Evolutionary conservation across 2,888 invertebrate species (phyloP).

Genomic region (Abrostola triplasia): DNA sequence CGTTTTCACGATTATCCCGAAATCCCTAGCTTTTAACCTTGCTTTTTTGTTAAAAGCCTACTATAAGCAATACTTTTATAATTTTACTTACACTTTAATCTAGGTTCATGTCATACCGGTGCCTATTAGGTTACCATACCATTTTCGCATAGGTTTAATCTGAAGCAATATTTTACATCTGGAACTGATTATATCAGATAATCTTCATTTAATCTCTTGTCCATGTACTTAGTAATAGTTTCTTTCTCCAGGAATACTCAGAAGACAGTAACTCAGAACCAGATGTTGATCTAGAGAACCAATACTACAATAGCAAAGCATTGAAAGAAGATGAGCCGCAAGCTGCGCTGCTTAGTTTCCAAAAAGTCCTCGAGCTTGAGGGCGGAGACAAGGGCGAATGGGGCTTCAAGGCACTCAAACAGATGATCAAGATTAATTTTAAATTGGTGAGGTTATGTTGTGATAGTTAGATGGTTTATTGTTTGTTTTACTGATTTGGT

Average conservation of each 20-base stretch:
- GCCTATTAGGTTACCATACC: not conserved
- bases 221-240: not conserved
- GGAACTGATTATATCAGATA: constrained; percentile 4
- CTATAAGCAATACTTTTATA: not conserved
- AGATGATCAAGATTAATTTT: constrained; percentile 99
- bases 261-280: constrained; percentile 99
- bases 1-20: constrained; percentile 33
- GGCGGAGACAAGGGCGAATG: constrained; percentile 99
- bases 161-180: not conserved
- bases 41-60: constrained; percentile 14
- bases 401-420: constrained; percentile 99
- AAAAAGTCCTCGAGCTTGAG: constrained; percentile 98
- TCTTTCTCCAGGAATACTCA: constrained; percentile 94
- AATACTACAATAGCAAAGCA: constrained; percentile 99
- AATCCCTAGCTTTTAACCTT: constrained; percentile 33
- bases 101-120: not conserved
- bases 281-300: constrained; percentile 99
- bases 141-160: not conserved
- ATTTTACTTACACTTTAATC: not conserved
- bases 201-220: too few species aligned
- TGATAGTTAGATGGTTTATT: not conserved
- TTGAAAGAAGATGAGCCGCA: constrained; percentile 98
- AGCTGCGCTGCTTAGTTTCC: constrained; percentile 97
- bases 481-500: too few species aligned
- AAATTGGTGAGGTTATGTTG: constrained; percentile 91